A percentile compares a stretch with the other conserved stretches of the same genome.
phyloP scores from a whole-genome alignment of 2,888 invertebrate species.

The Cryptosula pallasiana region DNA sequence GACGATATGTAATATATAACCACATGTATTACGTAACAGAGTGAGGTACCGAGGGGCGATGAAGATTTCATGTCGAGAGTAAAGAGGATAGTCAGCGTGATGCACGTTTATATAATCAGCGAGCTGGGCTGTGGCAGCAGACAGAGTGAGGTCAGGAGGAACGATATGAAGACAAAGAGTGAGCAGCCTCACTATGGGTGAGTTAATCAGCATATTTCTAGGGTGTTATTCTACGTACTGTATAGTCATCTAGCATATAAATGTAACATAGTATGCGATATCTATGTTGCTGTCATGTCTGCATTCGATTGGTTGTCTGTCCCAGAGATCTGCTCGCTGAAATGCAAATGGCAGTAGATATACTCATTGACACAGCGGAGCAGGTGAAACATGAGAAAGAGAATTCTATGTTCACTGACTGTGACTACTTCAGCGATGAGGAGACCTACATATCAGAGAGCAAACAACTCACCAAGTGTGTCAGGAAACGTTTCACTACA shows the following conservation, averaged over 20 bases:
- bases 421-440: constrained; percentile 26
- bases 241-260: too few relatives aligned
- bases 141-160: constrained; percentile 60
- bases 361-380: background rate
- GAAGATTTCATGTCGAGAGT: constrained; percentile 58
- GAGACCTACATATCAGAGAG: constrained; percentile 51
- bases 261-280: background rate
- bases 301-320: background rate
- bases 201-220: too few relatives aligned
- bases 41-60: constrained; percentile 23
- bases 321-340: background rate
- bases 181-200: constrained; percentile 89
- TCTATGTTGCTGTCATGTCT: too few relatives aligned
- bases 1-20: too few relatives aligned
- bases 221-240: too few relatives aligned
- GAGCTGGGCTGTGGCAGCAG: constrained; percentile 78
- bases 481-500: constrained; percentile 85
- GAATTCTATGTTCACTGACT: background rate
- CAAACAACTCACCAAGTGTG: constrained; percentile 75
- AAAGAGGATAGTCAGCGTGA: constrained; percentile 77
- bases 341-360: background rate
- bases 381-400: background rate
- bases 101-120: constrained; percentile 78
- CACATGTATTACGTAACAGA: background rate
- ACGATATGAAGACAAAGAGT: constrained; percentile 75